Evolutionary conservation across 2,888 invertebrate genomes (phyloP), one percentile per base, ranked within the genome.

Genomic region (Cheilosia variabilis): DNA sequence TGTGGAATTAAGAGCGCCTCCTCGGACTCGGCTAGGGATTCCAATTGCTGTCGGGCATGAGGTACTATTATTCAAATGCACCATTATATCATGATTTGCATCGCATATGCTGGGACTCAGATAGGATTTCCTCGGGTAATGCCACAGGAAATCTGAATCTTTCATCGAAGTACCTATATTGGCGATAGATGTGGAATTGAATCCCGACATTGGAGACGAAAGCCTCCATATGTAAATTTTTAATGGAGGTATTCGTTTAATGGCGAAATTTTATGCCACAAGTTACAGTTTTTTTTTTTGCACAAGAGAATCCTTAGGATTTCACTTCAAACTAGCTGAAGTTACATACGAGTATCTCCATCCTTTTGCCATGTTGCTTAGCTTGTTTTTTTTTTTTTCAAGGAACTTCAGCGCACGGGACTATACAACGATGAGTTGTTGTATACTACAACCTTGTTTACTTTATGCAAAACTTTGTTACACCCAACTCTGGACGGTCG

Each of bases 381-480:
- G 52, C 19, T 52, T 76, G 62, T 72, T 62, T 79, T 71, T 57
- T 71, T 68, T 62, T 79, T 71, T 52, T 71, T 63, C 17, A 22
- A 37, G 43, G 68, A 68, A 73, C 37, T 71, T 45, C 81, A 72
- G 4, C 37, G 66, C 19, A 62, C 34, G 34, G 27, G 6, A 17
- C 43, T 41, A 2, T 6, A 45, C 47, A 57, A 45, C 34, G 57
- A 43, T 63, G 63, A 75, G 22, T 22, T 17, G 5, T 10, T 10
- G 60, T 13, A 31, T 37, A 45, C 57, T 58, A 43, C 24, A n/a
- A n/a, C 31, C 43, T 68, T 43, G 55, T 58, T 60, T 17, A 60
- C 52, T 53, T 52, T 75, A 84, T 66, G 58, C 62, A 77, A 80
- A 81, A 86, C 62, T 80, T 86, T 76, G 76, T 62, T 81, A 86